Conservation (phyloP, 2,113 vertebrate species). For the Malurus elegans region DNA sequence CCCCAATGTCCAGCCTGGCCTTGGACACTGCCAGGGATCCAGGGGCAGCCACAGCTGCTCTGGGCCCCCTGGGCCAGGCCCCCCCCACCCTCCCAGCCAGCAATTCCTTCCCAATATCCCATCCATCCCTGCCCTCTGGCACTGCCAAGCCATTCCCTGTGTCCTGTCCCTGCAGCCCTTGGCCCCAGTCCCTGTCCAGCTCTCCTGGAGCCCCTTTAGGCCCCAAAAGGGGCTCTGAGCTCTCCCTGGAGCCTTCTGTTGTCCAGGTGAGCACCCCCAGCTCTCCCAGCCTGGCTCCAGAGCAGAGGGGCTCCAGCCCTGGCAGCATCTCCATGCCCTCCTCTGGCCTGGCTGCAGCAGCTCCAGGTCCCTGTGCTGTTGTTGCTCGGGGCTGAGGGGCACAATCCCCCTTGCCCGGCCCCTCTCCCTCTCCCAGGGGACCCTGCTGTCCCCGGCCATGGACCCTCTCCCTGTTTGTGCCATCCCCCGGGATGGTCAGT, state of each 20-base stretch:
- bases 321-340: background rate
- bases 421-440: background rate
- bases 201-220: background rate
- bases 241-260: background rate
- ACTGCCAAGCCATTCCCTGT: too few relatives aligned
- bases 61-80: background rate
- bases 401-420: background rate
- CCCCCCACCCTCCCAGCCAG: background rate
- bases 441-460: accelerated
- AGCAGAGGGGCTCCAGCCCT: background rate
- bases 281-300: background rate
- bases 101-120: background rate
- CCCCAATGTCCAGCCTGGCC: background rate
- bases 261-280: background rate
- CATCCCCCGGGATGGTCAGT: background rate
- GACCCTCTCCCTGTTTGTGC: accelerated
- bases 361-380: background rate
- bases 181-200: background rate
- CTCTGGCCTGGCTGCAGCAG: background rate
- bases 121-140: background rate
- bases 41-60: background rate
- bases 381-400: background rate
- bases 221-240: background rate
- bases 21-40: background rate
- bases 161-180: too few relatives aligned